phyloP scores from a whole-genome alignment of 2,797 vertebrate genomes.

The Lagothrix lagotricha region DNA sequence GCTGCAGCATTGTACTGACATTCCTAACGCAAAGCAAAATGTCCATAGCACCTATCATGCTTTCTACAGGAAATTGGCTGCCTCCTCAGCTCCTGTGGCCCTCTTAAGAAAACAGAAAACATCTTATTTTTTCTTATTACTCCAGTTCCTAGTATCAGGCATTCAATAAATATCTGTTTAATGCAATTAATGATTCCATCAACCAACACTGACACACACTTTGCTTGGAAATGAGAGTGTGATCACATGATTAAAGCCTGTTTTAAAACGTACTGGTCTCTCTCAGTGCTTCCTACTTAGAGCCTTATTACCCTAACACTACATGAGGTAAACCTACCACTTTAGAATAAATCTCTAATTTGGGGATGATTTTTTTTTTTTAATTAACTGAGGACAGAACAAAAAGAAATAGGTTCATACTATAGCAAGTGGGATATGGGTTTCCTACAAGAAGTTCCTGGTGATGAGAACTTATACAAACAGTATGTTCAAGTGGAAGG shows the following conservation, averaged over 20 bases:
- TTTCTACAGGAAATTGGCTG: neutral
- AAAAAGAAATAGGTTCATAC: neutral
- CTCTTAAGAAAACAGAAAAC: neutral
- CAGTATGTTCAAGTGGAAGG: neutral
- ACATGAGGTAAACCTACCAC: neutral
- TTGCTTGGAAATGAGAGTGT: neutral
- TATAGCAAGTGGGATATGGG: neutral
- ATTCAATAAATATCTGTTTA: constrained; percentile 22
- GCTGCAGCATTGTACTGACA: neutral
- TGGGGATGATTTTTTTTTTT: neutral
- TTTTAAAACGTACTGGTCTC: neutral
- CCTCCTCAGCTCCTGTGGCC: neutral
- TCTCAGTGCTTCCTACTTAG: neutral
- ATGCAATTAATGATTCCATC: neutral
- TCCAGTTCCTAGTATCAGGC: neutral
- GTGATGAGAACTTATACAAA: neutral
- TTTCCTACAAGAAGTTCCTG: neutral
- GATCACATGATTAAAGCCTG: neutral
- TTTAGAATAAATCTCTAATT: neutral
- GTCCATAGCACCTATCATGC: neutral
- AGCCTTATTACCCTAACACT: neutral
- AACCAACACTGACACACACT: neutral
- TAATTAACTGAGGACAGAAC: neutral
- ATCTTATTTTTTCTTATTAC: neutral
- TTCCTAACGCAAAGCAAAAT: neutral